Conservation (phyloP, 2,113 vertebrate genomes). For the Brachyhypopomus occidentalis region DNA sequence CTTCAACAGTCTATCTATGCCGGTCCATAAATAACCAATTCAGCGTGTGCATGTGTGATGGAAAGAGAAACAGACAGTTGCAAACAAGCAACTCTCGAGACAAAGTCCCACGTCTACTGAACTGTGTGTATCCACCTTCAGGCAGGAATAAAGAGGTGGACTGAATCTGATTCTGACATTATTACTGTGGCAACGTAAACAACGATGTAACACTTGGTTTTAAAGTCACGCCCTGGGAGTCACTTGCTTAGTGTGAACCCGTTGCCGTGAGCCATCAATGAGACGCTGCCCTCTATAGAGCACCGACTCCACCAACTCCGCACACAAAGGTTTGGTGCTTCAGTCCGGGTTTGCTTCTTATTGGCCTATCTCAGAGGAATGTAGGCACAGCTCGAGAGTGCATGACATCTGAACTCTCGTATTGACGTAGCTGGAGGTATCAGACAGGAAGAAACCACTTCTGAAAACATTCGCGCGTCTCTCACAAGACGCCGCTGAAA, state of each 20-base stretch:
- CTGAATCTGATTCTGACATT: background rate
- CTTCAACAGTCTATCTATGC: background rate
- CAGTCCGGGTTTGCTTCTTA: background rate
- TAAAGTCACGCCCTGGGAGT: background rate
- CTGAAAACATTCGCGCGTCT: background rate
- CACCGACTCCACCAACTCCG: too few species aligned
- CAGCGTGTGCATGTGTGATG: background rate
- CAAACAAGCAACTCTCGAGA: constrained; percentile 5
- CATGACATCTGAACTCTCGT: background rate
- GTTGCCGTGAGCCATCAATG: background rate
- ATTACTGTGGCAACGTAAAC: background rate
- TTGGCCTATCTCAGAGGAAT: too few species aligned
- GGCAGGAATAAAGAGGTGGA: background rate
- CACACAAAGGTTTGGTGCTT: background rate
- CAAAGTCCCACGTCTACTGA: background rate
- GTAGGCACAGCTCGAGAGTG: background rate
- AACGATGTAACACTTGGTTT: background rate
- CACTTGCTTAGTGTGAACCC: background rate
- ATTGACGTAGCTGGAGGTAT: constrained; percentile 1
- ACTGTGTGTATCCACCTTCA: background rate
- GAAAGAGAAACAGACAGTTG: background rate
- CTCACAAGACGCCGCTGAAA: background rate
- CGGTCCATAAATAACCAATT: background rate
- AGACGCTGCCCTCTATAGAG: background rate
- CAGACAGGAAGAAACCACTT: constrained; percentile 2